These are phyloP conservation scores for Ardeotis arabs DNA, from an alignment of 2,113 vertebrate genomes.

Conservation along the genomic window DNA sequence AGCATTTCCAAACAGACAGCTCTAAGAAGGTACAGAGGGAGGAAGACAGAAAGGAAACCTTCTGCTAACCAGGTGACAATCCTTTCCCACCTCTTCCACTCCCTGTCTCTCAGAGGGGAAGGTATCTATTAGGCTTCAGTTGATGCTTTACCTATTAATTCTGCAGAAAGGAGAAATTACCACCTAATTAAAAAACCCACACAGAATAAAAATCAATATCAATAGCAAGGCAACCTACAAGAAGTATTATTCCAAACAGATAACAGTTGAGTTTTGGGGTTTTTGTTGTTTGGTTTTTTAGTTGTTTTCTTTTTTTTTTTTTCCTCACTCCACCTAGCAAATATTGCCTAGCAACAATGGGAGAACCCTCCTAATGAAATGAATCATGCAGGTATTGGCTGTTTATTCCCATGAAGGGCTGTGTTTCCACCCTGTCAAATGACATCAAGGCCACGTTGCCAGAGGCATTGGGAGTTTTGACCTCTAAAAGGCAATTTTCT, in stretches of 20 bases:
- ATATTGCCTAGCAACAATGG: conserved; percentile 58
- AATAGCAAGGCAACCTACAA: background rate
- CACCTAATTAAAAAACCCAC: background rate
- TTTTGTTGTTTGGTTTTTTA: background rate
- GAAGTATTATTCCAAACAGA: background rate
- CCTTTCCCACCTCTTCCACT: background rate
- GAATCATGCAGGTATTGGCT: conserved; percentile 65
- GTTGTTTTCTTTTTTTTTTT: background rate
- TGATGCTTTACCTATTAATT: background rate
- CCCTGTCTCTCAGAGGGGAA: background rate
- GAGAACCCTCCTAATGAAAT: conserved; percentile 46
- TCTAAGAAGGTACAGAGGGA: background rate
- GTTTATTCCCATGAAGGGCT: conserved; percentile 64
- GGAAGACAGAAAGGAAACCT: background rate
- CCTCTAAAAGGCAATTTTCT: conserved; percentile 73
- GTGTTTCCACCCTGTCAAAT: conserved; percentile 70
- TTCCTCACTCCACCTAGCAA: conserved; percentile 36
- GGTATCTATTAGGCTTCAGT: background rate
- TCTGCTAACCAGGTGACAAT: background rate
- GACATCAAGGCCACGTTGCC: conserved; percentile 70
- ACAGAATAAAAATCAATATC: background rate
- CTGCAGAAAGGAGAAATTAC: background rate
- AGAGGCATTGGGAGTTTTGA: conserved; percentile 65
- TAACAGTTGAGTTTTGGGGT: background rate
- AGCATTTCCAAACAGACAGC: conserved; percentile 34